Percentiles rank a stretch among this genome's conserved stretches.
These are phyloP conservation scores for Cossypha heuglini DNA, from an alignment of 2,797 vertebrate genomes.

Conservation along the genomic window DNA sequence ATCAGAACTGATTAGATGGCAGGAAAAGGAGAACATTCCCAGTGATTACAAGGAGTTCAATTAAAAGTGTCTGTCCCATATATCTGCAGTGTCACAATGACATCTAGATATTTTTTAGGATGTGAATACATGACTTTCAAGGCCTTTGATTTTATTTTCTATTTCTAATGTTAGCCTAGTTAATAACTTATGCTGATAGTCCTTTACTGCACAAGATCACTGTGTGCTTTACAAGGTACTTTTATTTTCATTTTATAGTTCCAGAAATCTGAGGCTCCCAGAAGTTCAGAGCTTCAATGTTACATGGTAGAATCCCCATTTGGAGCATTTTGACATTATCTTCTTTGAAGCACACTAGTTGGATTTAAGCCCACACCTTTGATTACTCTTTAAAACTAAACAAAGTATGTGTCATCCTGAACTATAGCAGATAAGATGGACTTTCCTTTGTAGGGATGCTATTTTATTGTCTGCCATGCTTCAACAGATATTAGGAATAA, in stretches of 20 bases:
- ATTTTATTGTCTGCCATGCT: not conserved
- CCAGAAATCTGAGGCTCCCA: not conserved
- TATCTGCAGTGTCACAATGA: not conserved
- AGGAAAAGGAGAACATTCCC: not conserved
- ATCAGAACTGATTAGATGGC: not conserved
- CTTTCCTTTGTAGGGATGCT: conserved; percentile 1
- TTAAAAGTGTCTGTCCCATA: not conserved
- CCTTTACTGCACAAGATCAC: not conserved
- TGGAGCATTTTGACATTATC: conserved; percentile 6
- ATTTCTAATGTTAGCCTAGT: not conserved
- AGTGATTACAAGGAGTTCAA: not conserved
- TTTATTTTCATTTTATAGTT: conserved; percentile 1
- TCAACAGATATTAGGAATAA: conserved; percentile 14
- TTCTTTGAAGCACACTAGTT: conserved; percentile 31
- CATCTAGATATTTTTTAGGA: not conserved
- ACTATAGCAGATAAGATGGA: not conserved
- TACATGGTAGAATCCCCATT: not conserved
- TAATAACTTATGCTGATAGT: not conserved
- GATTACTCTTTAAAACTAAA: conserved; percentile 37
- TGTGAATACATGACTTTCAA: not conserved
- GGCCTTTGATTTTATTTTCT: not conserved
- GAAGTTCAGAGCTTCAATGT: not conserved
- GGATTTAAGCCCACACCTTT: conserved; percentile 42
- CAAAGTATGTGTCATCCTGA: conserved; percentile 15
- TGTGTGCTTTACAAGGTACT: not conserved